phyloP scores from a whole-genome alignment of 2,113 vertebrate species.

The Mesoclemmys tuberculata region DNA sequence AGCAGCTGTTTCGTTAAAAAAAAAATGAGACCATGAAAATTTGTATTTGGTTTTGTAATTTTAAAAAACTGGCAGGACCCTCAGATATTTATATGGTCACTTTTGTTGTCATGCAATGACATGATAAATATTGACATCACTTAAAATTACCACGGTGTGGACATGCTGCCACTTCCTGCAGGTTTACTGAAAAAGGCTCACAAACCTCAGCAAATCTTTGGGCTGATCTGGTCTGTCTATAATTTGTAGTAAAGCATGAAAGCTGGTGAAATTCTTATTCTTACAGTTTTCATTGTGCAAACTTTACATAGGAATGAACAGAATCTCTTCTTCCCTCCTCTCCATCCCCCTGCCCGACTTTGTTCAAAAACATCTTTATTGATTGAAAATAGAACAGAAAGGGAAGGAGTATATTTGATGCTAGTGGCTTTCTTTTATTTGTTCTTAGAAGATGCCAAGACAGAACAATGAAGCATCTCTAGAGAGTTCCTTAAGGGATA shows the following conservation, averaged over 20 bases:
- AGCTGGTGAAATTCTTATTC: accelerated
- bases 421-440: neutral
- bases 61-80: neutral
- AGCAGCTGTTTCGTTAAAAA: neutral
- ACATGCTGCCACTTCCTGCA: neutral
- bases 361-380: neutral
- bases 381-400: neutral
- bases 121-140: neutral
- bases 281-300: neutral
- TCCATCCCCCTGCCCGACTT: neutral
- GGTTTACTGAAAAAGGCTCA: neutral
- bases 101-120: neutral
- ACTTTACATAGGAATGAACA: neutral
- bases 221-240: neutral
- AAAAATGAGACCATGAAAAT: neutral
- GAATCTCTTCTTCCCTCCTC: neutral
- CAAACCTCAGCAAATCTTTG: neutral
- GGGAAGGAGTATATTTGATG: neutral
- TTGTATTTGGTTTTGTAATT: accelerated
- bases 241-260: neutral
- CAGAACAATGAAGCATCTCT: accelerated
- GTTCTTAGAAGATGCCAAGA: neutral
- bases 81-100: neutral
- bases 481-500: neutral
- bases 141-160: neutral